Conservation (phyloP, 2,888 invertebrate species). For the Oconnorella tubifera region DNA sequence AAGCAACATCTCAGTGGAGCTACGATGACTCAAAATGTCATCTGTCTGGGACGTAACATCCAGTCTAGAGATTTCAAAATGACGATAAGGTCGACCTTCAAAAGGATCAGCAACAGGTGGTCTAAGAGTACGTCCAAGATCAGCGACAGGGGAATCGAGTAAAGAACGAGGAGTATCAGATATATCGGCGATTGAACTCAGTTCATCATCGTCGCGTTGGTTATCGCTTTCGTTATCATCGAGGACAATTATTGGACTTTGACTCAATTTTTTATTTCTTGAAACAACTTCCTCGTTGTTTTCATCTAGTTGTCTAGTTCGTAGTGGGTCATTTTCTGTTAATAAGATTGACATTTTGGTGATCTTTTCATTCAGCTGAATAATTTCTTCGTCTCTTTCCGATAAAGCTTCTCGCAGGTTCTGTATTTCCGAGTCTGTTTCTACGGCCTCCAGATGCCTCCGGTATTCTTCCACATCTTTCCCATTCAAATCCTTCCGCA, state of each 20-base stretch:
- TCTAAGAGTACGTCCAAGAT: not conserved
- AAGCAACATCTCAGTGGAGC: no score
- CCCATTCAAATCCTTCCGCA: not conserved
- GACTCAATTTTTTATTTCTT: no score
- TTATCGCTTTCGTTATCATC: not conserved
- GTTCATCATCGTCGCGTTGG: not conserved
- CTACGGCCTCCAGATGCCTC: conserved; percentile 9
- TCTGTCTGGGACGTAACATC: no score
- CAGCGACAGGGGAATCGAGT: not conserved
- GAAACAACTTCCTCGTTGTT: no score
- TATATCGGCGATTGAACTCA: not conserved
- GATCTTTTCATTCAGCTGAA: not conserved
- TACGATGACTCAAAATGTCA: no score
- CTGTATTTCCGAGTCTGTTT: conserved; percentile 5
- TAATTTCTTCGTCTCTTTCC: conserved; percentile 5
- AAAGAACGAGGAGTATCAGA: not conserved
- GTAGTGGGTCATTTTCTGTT: no score
- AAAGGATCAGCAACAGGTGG: no score
- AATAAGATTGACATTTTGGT: no score
- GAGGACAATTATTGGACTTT: no score
- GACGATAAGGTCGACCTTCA: no score
- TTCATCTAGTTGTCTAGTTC: no score
- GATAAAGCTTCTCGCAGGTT: conserved; percentile 8
- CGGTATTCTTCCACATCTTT: conserved; percentile 10
- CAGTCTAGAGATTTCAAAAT: no score